A percentile compares a stretch with the other conserved stretches of the same genome.
phyloP scores from a whole-genome alignment of 2,888 invertebrate genomes.

The Polia nebulosa region DNA sequence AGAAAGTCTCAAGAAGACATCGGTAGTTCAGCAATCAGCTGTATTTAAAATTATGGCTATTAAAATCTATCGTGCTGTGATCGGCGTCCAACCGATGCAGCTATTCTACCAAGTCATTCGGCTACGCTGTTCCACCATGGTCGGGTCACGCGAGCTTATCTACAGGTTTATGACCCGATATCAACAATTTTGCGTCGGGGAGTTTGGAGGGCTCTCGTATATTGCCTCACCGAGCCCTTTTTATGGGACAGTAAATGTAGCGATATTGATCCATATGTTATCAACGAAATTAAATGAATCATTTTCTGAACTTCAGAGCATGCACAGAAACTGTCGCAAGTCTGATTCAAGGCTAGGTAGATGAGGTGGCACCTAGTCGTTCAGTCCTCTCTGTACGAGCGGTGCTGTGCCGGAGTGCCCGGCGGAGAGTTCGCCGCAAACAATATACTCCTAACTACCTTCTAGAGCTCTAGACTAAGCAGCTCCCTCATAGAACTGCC shows the following conservation, averaged over 20 bases:
- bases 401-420: no score
- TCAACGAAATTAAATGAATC: background rate
- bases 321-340: background rate
- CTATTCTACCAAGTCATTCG: background rate
- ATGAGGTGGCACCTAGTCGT: background rate
- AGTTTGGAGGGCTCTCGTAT: background rate
- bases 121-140: background rate
- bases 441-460: slow-evolving; percentile 3
- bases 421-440: background rate
- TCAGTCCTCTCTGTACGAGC: background rate
- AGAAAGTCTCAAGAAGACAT: background rate
- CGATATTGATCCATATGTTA: slow-evolving; percentile 3
- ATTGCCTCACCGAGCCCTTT: slow-evolving; percentile 2
- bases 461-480: background rate
- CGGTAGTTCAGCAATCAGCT: background rate
- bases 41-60: slow-evolving; percentile 2
- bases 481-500: background rate
- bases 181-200: slow-evolving; percentile 8
- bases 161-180: slow-evolving; percentile 33
- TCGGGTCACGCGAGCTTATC: slow-evolving; percentile 1
- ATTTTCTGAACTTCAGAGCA: background rate
- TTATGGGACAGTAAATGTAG: slow-evolving; percentile 1
- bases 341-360: background rate
- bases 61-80: slow-evolving; percentile 4
- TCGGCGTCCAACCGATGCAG: background rate